Evolutionary conservation across 2,888 invertebrate genomes (phyloP), one percentile per base, ranked within the genome.

Genomic region (Dolichomitus sp.): DNA sequence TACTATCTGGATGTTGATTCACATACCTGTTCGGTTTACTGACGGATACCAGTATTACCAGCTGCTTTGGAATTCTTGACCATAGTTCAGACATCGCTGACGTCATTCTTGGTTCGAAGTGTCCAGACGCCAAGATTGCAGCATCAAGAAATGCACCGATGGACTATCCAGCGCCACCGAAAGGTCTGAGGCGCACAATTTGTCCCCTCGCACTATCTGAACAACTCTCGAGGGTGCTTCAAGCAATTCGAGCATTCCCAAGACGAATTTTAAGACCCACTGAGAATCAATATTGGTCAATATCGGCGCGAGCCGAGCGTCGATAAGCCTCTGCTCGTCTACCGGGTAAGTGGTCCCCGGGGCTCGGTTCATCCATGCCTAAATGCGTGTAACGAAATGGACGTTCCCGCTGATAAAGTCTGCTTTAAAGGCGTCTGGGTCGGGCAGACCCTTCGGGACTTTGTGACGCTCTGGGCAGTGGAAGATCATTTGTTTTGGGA

Each of bases 271-370:
- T 40, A 48, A 77, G 76, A 68, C 84, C 80, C 78, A 78, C 61
- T 72, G 83, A 83, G 87, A 87, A 89, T 90, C 87, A 88, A 89
- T 87, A 88, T 89, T 89, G 87, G 88, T 87, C 75, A 42, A 79
- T 75, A 79, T 70, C 78, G 40, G 69, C 70, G 45, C 57, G 19
- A 33, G 84, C 78, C 80, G 73, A 72, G 42, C 30, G 65, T 86
- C 83, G 90, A 91, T 91, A 90, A 90, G 86, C 66, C 75, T 61
- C 50, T 37, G 72, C 74, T 75, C 81, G 69, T 84, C 84, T 80
- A 83, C 45, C 23, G 40, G 40, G 40, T 65, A 74, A 81, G 77
- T 78, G 57, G 40, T 61, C 84, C 45, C 68, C 74, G 65, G 52
- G 79, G 30, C 19, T 63, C 74, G 83, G 72, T 66, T 74, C 81